Evolutionary conservation across 2,113 vertebrate species (phyloP).

Genomic region (Pteruthius melanotis): DNA sequence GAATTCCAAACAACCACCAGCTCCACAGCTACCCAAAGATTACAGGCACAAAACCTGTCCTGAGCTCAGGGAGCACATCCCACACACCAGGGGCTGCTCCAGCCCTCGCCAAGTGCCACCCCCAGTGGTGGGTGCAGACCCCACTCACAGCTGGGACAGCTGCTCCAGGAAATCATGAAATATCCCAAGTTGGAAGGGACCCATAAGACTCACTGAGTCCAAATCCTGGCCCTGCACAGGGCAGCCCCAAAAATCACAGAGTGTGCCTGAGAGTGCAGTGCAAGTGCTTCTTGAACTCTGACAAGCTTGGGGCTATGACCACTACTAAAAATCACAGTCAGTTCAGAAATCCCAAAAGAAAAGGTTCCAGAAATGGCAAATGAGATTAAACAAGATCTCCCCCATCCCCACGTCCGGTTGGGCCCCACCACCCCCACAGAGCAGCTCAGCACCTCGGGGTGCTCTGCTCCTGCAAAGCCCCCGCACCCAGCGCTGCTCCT

Average conservation of each 20-base stretch:
- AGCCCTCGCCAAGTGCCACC: fast-evolving
- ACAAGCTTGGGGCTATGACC: not conserved
- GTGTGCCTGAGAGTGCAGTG: not conserved
- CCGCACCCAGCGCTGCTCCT: fast-evolving
- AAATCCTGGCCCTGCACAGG: not conserved
- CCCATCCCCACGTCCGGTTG: fast-evolving
- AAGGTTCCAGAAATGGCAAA: not conserved
- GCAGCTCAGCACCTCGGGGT: fast-evolving
- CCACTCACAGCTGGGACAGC: not conserved
- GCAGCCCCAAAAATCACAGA: not conserved
- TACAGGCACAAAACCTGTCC: not conserved
- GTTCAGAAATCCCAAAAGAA: not conserved
- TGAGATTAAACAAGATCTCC: not conserved
- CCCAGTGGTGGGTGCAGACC: too few species aligned
- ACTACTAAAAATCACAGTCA: not conserved
- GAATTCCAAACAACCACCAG: not conserved
- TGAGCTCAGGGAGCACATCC: not conserved
- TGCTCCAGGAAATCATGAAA: not conserved
- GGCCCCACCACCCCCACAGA: not conserved
- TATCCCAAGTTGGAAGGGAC: not conserved
- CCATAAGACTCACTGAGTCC: not conserved
- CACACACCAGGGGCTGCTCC: not conserved
- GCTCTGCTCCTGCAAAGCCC: not conserved
- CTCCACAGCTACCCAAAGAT: fast-evolving
- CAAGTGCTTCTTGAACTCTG: not conserved